These are phyloP conservation scores for Apodemia mormo DNA, from an alignment of 2,888 invertebrate genomes.

Conservation along the genomic window DNA sequence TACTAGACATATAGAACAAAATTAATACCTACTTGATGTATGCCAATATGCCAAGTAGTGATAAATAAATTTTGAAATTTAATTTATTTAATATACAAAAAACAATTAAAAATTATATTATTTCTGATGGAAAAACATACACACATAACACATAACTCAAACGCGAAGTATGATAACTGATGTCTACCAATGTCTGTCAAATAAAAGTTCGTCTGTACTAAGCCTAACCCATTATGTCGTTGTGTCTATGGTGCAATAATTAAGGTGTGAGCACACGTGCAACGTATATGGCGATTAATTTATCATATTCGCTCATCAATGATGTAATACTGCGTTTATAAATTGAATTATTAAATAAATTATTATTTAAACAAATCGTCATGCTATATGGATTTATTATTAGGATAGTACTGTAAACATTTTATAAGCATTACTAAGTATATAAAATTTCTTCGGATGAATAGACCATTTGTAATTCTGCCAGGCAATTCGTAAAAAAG, in stretches of 20 bases:
- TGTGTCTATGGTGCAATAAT: constrained; percentile 14
- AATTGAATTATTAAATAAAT: constrained; percentile 12
- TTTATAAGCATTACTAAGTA: not conserved
- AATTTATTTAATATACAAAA: too few relatives aligned
- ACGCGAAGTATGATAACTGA: too few relatives aligned
- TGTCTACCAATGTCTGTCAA: not conserved
- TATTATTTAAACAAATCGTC: not conserved
- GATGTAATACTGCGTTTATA: not conserved
- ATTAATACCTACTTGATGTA: too few relatives aligned
- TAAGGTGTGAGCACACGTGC: constrained; percentile 15
- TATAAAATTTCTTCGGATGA: too few relatives aligned
- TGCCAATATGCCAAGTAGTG: too few relatives aligned
- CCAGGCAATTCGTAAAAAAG: too few relatives aligned
- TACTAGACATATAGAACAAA: too few relatives aligned
- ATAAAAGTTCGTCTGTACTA: not conserved
- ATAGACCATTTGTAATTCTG: too few relatives aligned
- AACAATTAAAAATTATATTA: too few relatives aligned
- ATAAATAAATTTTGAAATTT: too few relatives aligned
- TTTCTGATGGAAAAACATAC: too few relatives aligned
- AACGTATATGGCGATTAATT: constrained; percentile 6
- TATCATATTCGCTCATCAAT: constrained; percentile 16
- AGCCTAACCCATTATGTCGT: constrained; percentile 1
- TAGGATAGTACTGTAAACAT: not conserved
- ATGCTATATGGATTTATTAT: not conserved
- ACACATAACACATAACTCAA: too few relatives aligned